These are phyloP conservation scores for Tauraco hartlaubi DNA, from an alignment of 2,797 vertebrate genomes.

Conservation along the genomic window DNA sequence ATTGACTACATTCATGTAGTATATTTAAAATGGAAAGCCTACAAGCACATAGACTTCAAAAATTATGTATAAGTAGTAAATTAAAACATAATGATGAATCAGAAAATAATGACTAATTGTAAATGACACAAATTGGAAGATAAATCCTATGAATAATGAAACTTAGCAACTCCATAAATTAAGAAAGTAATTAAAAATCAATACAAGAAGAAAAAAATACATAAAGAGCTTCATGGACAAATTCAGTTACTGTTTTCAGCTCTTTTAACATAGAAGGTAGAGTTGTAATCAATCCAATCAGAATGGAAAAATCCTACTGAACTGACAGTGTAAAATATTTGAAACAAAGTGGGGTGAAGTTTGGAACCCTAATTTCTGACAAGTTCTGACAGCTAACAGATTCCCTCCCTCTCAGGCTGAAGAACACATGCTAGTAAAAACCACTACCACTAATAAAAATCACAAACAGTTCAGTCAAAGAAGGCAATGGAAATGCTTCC, in stretches of 20 bases:
- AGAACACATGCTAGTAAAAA: slow-evolving; percentile 12
- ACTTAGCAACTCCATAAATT: not conserved
- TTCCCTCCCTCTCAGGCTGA: not conserved
- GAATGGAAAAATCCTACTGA: not conserved
- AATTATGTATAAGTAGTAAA: not conserved
- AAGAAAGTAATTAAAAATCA: not conserved
- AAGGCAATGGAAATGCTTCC: not conserved
- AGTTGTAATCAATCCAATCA: not conserved
- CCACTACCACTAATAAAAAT: not conserved
- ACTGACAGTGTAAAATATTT: not conserved
- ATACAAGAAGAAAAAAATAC: not conserved
- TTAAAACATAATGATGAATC: not conserved
- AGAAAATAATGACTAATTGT: not conserved
- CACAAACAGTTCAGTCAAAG: not conserved
- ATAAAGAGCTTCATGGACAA: slow-evolving; percentile 22
- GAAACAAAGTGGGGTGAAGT: not conserved
- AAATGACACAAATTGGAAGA: slow-evolving; percentile 4
- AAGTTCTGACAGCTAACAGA: not conserved
- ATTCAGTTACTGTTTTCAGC: slow-evolving; percentile 37
- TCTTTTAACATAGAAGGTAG: not conserved
- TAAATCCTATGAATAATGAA: not conserved
- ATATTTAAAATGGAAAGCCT: not conserved
- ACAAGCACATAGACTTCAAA: not conserved
- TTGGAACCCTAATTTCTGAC: slow-evolving; percentile 3
- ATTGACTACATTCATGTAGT: not conserved